Conservation (phyloP, 2,113 vertebrate species). For the Tetrao urogallus region DNA sequence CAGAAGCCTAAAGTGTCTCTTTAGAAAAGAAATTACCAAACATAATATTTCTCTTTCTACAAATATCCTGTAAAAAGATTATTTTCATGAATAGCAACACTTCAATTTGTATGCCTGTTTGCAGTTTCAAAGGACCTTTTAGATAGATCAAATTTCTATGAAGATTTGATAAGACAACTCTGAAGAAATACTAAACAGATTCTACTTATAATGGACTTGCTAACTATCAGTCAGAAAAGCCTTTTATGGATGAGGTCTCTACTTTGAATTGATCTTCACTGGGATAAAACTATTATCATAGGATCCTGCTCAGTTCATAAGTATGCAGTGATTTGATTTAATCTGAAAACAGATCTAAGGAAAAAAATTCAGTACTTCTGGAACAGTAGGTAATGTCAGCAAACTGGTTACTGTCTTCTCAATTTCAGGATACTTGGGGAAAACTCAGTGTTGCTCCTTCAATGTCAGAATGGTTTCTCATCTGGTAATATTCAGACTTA, state of each 20-base stretch:
- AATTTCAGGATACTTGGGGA: not conserved
- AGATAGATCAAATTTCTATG: conserved; percentile 53
- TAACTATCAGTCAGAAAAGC: conserved; percentile 43
- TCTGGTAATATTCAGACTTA: not conserved
- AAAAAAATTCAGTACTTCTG: not conserved
- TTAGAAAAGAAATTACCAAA: conserved; percentile 70
- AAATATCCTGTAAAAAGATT: conserved; percentile 59
- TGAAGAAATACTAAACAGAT: conserved; percentile 40
- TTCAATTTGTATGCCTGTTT: conserved; percentile 54
- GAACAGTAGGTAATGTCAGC: not conserved
- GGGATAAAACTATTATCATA: not conserved
- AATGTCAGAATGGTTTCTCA: not conserved
- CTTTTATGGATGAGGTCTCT: not conserved
- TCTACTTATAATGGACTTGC: conserved; percentile 26
- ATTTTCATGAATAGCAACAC: conserved; percentile 63
- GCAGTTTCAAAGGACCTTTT: conserved; percentile 62
- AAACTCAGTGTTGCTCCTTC: not conserved
- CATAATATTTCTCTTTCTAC: conserved; percentile 33
- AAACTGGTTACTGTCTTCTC: conserved; percentile 28
- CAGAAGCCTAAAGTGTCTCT: conserved; percentile 57
- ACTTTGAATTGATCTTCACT: conserved; percentile 10
- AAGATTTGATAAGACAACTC: conserved; percentile 64
- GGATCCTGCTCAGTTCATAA: not conserved
- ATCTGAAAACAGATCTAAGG: not conserved
- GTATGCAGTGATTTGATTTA: conserved; percentile 1